These are phyloP conservation scores for Monochamus alternatus DNA, from an alignment of 2,888 invertebrate species.

Conservation along the genomic window DNA sequence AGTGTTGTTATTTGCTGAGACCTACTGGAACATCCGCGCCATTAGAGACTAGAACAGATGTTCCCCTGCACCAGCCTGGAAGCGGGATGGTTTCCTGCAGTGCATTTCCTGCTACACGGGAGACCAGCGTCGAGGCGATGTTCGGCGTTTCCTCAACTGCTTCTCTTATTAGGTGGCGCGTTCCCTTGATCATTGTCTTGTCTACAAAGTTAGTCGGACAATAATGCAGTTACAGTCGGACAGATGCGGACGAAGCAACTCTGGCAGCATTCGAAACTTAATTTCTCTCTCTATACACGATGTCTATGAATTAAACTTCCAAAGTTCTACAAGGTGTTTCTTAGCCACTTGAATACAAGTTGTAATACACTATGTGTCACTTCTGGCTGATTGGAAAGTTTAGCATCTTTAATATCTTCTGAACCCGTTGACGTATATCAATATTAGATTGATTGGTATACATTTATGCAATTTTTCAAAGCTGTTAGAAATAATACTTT, in stretches of 20 bases:
- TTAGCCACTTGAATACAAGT: too few relatives aligned
- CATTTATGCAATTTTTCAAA: too few relatives aligned
- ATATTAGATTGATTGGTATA: too few relatives aligned
- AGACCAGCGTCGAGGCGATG: constrained; percentile 22
- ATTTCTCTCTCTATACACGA: too few relatives aligned
- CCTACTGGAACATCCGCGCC: constrained; percentile 20
- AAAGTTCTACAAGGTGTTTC: too few relatives aligned
- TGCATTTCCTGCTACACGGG: constrained; percentile 30
- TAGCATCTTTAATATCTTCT: too few relatives aligned
- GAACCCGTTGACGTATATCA: too few relatives aligned
- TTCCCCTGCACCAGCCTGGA: constrained; percentile 19
- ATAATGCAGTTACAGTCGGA: neutral
- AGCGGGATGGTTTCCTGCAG: constrained; percentile 27
- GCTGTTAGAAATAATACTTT: too few relatives aligned
- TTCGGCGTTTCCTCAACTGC: constrained; percentile 29
- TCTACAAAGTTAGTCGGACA: neutral
- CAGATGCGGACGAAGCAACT: neutral
- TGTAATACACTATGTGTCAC: too few relatives aligned
- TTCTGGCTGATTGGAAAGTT: too few relatives aligned
- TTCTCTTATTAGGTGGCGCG: constrained; percentile 17
- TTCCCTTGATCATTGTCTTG: constrained; percentile 29
- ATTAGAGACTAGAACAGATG: constrained; percentile 32
- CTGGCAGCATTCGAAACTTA: too few relatives aligned
- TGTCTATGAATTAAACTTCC: too few relatives aligned
- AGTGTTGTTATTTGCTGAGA: constrained; percentile 29